phyloP scores from a whole-genome alignment of 2,888 invertebrate species.

The Lomographa bimaculata region DNA sequence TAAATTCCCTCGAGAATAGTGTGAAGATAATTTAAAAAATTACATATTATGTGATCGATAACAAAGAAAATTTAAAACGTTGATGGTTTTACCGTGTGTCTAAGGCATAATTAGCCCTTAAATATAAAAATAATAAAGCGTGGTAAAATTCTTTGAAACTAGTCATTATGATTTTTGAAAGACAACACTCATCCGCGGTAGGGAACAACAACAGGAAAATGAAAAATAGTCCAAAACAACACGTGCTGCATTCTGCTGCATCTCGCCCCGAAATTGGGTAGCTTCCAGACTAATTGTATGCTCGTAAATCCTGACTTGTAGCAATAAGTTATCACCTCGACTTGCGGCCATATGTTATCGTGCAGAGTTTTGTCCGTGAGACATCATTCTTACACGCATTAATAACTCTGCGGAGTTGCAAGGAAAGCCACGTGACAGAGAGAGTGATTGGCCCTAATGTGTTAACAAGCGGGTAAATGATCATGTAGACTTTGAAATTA shows the following conservation, averaged over 20 bases:
- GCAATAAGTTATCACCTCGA: slow-evolving; percentile 36
- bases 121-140: too few relatives aligned
- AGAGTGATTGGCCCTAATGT: slow-evolving; percentile 38
- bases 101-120: too few relatives aligned
- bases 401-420: slow-evolving; percentile 45
- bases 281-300: slow-evolving; percentile 66
- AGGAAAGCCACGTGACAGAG: slow-evolving; percentile 41
- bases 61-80: too few relatives aligned
- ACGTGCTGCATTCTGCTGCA: slow-evolving; percentile 13
- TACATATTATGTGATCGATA: too few relatives aligned
- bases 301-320: slow-evolving; percentile 50
- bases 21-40: too few relatives aligned
- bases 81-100: too few relatives aligned
- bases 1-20: too few relatives aligned
- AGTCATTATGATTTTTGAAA: too few relatives aligned
- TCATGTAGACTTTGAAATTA: background rate
- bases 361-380: slow-evolving; percentile 7
- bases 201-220: too few relatives aligned
- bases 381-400: slow-evolving; percentile 39
- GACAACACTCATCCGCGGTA: too few relatives aligned
- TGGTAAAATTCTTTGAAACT: too few relatives aligned
- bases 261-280: slow-evolving; percentile 52
- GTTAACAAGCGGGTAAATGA: slow-evolving; percentile 5
- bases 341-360: slow-evolving; percentile 31
- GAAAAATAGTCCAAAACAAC: background rate